These are phyloP conservation scores for Thymelicus acteon DNA, from an alignment of 2,888 invertebrate species.

Conservation along the genomic window DNA sequence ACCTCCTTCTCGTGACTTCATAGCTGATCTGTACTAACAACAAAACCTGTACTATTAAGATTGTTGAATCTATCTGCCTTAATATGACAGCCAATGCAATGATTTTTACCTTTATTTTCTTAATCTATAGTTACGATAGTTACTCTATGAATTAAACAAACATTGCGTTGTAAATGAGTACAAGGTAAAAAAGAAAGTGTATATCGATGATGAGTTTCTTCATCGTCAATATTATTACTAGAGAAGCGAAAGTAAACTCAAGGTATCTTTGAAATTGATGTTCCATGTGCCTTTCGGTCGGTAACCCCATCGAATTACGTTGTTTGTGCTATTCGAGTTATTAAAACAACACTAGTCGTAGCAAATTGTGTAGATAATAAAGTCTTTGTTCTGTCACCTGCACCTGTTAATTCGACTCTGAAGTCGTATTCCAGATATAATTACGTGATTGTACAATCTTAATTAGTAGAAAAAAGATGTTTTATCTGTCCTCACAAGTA, in stretches of 20 bases:
- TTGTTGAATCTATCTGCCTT: too few relatives aligned
- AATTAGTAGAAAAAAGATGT: too few relatives aligned
- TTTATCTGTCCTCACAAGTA: too few relatives aligned
- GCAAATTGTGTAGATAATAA: neutral
- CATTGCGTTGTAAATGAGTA: constrained; percentile 4
- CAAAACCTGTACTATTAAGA: too few relatives aligned
- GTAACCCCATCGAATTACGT: neutral
- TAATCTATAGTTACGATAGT: neutral
- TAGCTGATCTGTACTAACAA: too few relatives aligned
- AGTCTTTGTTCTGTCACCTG: neutral
- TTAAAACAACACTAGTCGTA: neutral
- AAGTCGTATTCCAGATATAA: too few relatives aligned
- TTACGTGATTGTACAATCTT: too few relatives aligned
- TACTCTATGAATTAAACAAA: neutral
- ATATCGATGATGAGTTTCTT: constrained; percentile 28
- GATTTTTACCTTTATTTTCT: too few relatives aligned
- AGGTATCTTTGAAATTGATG: constrained; percentile 27
- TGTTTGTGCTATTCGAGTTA: neutral
- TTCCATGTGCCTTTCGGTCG: constrained; percentile 21
- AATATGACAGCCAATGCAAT: too few relatives aligned
- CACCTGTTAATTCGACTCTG: too few relatives aligned
- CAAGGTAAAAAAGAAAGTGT: constrained; percentile 25
- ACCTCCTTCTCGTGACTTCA: too few relatives aligned
- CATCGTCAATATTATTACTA: constrained; percentile 33
- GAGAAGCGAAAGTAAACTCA: constrained; percentile 35